Evolutionary conservation across 1,140 invertebrate species (phyloP).

Genomic region (Drosophila guanche): DNA sequence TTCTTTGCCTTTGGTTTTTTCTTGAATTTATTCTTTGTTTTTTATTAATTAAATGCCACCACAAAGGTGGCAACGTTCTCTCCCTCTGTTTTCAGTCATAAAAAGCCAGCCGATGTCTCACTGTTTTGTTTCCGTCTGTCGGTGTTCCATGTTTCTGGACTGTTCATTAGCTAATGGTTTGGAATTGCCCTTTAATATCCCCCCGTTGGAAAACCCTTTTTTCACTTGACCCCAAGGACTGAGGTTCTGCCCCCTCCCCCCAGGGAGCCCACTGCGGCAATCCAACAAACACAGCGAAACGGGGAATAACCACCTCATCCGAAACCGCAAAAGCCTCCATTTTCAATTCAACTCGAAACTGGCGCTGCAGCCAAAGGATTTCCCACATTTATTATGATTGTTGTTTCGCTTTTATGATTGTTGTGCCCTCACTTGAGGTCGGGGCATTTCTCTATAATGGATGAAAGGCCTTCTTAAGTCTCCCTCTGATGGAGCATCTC

Average conservation of each 20-base stretch:
- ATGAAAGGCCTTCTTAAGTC: background rate
- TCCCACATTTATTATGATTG: slow-evolving; percentile 76
- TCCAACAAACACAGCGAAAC: slow-evolving; percentile 7
- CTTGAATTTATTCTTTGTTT: slow-evolving; percentile 22
- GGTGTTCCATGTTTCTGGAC: background rate
- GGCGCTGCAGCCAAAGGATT: slow-evolving; percentile 53
- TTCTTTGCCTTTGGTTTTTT: slow-evolving; percentile 1
- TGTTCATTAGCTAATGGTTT: slow-evolving; percentile 75
- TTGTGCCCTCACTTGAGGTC: slow-evolving; percentile 37
- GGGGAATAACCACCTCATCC: background rate
- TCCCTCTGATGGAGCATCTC: slow-evolving; percentile 9
- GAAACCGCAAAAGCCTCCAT: slow-evolving; percentile 56
- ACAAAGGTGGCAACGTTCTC: slow-evolving; percentile 58
- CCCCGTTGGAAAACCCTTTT: slow-evolving; percentile 21
- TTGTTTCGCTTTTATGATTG: slow-evolving; percentile 71
- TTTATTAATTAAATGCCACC: slow-evolving; percentile 78
- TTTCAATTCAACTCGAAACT: slow-evolving; percentile 39
- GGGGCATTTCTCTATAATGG: slow-evolving; percentile 18
- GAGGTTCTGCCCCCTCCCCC: background rate
- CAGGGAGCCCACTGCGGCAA: background rate
- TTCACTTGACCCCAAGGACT: background rate
- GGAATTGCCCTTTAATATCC: slow-evolving; percentile 60
- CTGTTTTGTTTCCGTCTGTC: background rate
- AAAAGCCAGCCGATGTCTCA: slow-evolving; percentile 49
- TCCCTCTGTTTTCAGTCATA: slow-evolving; percentile 41